Evolutionary conservation across 64 coral and sea anemone species (phyloP).

Genomic region (Dendronephthya gigantea): DNA sequence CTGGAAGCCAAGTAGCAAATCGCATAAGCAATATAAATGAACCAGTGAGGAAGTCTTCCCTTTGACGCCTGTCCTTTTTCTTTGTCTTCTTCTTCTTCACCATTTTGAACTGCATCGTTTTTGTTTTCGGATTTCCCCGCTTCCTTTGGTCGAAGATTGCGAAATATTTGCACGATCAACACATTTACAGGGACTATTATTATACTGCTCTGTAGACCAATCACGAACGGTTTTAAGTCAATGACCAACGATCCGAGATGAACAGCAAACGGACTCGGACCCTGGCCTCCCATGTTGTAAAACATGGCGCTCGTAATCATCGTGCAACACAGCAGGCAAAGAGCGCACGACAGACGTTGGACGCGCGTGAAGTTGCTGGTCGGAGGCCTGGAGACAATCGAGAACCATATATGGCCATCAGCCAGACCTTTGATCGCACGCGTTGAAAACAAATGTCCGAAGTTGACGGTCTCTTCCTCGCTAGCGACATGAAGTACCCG

Average conservation of each 20-base stretch:
- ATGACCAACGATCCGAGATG: conserved; percentile 40
- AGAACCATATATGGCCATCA: too few relatives aligned
- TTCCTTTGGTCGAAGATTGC: conserved; percentile 57
- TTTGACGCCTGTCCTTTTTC: background rate
- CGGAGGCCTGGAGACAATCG: conserved; percentile 29
- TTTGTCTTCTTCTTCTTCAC: background rate
- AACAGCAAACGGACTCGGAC: background rate
- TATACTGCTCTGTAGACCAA: conserved; percentile 60
- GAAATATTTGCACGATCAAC: conserved; percentile 69
- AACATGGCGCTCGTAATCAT: conserved; percentile 39
- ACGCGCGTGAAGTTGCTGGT: background rate
- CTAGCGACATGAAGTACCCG: conserved; percentile 58
- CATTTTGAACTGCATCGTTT: background rate
- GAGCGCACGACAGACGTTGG: too few relatives aligned
- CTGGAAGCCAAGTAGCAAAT: conserved; percentile 40
- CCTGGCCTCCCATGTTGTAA: conserved; percentile 41
- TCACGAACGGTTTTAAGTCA: conserved; percentile 1
- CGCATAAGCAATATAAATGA: conserved; percentile 61
- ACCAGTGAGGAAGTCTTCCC: conserved; percentile 47
- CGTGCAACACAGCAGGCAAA: conserved; percentile 43
- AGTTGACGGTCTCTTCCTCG: conserved; percentile 69
- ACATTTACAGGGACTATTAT: conserved; percentile 87
- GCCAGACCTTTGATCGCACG: conserved; percentile 45
- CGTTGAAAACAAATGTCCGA: conserved; percentile 56
- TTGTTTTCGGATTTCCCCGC: background rate